Percentiles rank a stretch among this genome's conserved stretches.
phyloP scores from a whole-genome alignment of 2,888 invertebrate genomes.

The Athalia circularis region DNA sequence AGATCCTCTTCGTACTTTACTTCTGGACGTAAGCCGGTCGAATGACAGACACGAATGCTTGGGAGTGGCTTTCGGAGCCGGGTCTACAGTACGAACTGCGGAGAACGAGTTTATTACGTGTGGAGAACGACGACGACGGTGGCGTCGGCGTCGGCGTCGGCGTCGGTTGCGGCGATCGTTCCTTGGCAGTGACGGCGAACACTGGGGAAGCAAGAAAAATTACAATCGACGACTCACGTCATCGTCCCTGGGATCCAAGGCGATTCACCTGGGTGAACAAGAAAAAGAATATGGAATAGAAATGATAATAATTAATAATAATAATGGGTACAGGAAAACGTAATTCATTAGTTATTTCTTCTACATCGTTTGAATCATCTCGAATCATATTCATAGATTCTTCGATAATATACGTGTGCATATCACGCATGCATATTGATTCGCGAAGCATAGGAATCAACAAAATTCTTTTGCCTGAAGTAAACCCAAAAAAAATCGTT shows the following conservation, averaged over 20 bases:
- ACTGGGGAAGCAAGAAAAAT: conserved; percentile 19
- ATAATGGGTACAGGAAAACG: no score
- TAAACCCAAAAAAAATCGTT: no score
- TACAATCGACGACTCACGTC: conserved; percentile 4
- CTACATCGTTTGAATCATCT: no score
- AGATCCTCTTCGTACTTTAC: not conserved
- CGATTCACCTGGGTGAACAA: not conserved
- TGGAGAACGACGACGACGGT: conserved; percentile 4
- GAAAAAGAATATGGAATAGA: no score
- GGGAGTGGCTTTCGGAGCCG: conserved; percentile 41
- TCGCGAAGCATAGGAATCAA: no score
- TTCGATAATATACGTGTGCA: no score
- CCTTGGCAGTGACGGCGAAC: conserved; percentile 30
- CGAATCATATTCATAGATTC: no score
- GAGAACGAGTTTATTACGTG: conserved; percentile 40
- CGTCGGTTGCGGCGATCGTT: not conserved
- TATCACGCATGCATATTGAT: no score
- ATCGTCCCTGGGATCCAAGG: not conserved
- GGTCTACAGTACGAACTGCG: conserved; percentile 14
- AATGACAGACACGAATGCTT: conserved; percentile 44
- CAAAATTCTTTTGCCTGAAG: no score
- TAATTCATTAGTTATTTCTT: no score
- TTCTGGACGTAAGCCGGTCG: conserved; percentile 27
- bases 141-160: conserved; percentile 4
- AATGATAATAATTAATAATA: no score